Evolutionary conservation across 1,140 invertebrate genomes (phyloP).

Genomic region (Tribolium castaneum): DNA sequence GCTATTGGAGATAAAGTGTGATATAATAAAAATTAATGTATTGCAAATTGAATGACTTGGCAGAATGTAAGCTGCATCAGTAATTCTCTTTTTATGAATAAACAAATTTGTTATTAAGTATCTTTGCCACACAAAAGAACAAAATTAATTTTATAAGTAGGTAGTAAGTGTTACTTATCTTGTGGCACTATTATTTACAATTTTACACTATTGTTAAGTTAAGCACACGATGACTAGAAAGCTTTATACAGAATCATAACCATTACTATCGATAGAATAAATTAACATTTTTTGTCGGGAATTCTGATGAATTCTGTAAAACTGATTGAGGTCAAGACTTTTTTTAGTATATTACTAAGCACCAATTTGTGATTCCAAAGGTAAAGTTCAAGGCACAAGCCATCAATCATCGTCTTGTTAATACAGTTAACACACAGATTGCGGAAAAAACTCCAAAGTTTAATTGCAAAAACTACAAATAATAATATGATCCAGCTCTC

Average conservation of each 20-base stretch:
- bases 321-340: neutral
- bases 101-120: no score
- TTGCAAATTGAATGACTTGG: no score
- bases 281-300: neutral
- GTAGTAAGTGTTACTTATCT: neutral
- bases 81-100: no score
- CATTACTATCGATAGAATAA: slow-evolving; percentile 21
- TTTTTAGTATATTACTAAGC: neutral
- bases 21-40: no score
- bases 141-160: neutral
- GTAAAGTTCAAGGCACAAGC: neutral
- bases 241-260: slow-evolving; percentile 6
- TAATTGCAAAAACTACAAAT: neutral
- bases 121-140: no score
- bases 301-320: neutral
- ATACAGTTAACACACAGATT: neutral
- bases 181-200: neutral
- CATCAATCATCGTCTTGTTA: neutral
- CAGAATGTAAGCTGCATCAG: no score
- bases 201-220: neutral
- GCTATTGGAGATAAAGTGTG: no score
- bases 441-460: neutral
- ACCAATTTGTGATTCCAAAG: neutral
- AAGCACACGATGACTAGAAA: neutral
- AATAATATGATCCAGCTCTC: neutral